Conservation (phyloP, 2,888 invertebrate species). For the Girardia tigrina region DNA sequence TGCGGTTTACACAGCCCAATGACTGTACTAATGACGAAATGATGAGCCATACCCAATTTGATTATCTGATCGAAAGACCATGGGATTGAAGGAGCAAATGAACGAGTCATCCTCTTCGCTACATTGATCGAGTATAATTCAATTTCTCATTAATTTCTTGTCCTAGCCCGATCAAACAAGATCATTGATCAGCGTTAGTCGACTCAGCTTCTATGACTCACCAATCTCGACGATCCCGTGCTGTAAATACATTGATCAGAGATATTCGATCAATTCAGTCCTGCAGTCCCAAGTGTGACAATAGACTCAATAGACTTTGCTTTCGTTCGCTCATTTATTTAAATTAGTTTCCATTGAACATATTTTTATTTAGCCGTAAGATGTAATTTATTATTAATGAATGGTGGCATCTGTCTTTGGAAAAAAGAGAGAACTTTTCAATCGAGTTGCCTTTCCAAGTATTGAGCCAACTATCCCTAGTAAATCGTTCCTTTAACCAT, state of each 20-base stretch:
- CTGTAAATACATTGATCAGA: neutral
- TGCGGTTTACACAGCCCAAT: neutral
- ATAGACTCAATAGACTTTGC: too few relatives aligned
- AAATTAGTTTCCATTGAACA: too few relatives aligned
- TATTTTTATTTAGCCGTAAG: too few relatives aligned
- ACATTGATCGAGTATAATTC: slow-evolving; percentile 19
- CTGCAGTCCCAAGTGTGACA: neutral
- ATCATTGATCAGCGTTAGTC: neutral
- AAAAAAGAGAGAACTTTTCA: too few relatives aligned
- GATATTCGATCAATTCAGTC: neutral
- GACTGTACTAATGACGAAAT: neutral
- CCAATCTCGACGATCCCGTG: neutral
- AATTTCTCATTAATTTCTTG: slow-evolving; percentile 17
- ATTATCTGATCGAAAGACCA: slow-evolving; percentile 3
- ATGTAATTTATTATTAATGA: too few relatives aligned
- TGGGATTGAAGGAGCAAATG: neutral
- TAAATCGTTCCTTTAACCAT: too few relatives aligned
- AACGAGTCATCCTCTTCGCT: slow-evolving; percentile 8
- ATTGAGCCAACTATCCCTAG: too few relatives aligned
- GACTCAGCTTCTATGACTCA: neutral
- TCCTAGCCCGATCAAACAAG: neutral
- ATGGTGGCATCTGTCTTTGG: too few relatives aligned
- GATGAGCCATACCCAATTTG: slow-evolving; percentile 11
- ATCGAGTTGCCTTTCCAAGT: too few relatives aligned
- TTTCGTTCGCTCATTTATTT: too few relatives aligned